Evolutionary conservation across 2,797 vertebrate species (phyloP), one percentile per base, ranked within the genome.

Genomic region (Crenuchus spilurus): DNA sequence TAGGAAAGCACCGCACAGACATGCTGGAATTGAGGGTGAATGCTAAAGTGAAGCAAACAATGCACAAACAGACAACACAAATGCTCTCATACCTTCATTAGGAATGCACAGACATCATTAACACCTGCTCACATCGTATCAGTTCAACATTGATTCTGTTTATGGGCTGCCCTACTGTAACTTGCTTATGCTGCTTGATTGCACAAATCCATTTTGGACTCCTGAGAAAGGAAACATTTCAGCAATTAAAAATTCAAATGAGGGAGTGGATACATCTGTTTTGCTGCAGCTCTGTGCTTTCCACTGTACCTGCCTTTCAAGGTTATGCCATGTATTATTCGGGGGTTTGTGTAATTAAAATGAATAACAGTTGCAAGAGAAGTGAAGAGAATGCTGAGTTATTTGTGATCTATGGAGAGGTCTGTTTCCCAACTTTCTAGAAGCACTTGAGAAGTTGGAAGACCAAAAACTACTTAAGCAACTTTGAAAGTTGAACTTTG

Each of bases 141-240:
- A 14, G 8, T 55, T 55, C 28, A 55, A 10, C 14, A 8, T n/a
- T 41, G 74, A 83, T 83, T 86, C 26, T 58, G 80, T 85, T 82
- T 79, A 70, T 49, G 55, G 79, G 79, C 61, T 35, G 6, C 14
- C 6, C 22, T 42, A 62, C 39, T 67, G 73, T 71, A 70, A 77
- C 63, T 82, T 72, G 49, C 62, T 63, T 0, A 14, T 41, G 48
- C 64, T 3, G 76, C 82, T 65, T 68, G 70, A 76, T 67, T 75
- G 80, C 75, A 44, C 80, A 87, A 69, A 87, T 83, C 83, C 77
- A 87, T 85, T n/a, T 83, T 83, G 57, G 69, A 82, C 73, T 44
- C 54, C 80, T 62, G 58, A 74, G 64, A 83, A 54, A 72, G 75
- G 66, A 85, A 87, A 77, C 69, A 78, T 81, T 79, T 80, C 2